Conservation (phyloP, 2,797 vertebrate species). For the Sciurus vulgaris region DNA sequence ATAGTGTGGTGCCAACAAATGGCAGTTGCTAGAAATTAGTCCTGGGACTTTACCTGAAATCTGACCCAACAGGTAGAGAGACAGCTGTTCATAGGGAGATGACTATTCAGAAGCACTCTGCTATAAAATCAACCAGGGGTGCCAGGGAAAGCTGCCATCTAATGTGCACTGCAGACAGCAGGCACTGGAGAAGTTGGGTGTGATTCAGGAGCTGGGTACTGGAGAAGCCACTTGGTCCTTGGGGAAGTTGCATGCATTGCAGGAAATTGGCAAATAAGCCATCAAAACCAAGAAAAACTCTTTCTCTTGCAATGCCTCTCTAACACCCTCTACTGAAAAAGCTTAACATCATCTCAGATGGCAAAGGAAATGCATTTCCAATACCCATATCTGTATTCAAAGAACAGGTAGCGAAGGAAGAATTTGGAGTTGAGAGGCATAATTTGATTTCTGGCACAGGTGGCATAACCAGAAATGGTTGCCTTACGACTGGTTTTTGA, state of each 20-base stretch:
- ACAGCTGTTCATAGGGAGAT: not conserved
- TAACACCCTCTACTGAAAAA: not conserved
- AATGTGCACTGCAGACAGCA: no score
- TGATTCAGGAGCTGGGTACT: not conserved
- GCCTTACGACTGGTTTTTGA: not conserved
- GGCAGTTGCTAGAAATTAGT: not conserved
- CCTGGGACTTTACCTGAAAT: not conserved
- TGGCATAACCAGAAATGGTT: not conserved
- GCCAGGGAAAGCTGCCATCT: not conserved
- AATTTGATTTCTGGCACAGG: not conserved
- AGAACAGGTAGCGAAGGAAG: not conserved
- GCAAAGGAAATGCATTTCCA: not conserved
- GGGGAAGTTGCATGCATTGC: not conserved
- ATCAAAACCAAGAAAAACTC: not conserved
- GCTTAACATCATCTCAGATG: not conserved
- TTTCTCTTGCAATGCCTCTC: not conserved
- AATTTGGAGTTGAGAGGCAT: not conserved
- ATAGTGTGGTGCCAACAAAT: not conserved
- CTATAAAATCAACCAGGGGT: not conserved
- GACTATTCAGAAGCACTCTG: not conserved
- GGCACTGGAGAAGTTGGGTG: not conserved
- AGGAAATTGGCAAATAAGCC: not conserved
- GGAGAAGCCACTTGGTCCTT: not conserved
- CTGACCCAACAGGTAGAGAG: not conserved
- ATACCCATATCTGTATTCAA: not conserved